Base-by-base conservation (phyloP, 64 coral and sea anemone genomes). In the Anthopleura sola region DNA sequence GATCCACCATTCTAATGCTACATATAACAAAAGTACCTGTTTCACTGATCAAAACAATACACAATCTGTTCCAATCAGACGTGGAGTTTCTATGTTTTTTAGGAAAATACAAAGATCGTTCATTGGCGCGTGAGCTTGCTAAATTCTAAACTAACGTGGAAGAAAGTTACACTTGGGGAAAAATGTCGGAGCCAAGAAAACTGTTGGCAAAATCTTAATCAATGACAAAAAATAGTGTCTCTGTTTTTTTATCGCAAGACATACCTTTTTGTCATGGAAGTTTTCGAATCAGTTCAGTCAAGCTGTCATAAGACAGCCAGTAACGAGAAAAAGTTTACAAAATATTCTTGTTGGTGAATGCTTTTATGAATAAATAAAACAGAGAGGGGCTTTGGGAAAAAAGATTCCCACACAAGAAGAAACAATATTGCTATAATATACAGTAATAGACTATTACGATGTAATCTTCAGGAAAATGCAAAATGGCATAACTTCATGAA, bases 291-390 rank as follows among this genome's bases (percentile, higher is more conserved):
- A 34, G 66, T 32, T 11, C 3, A 32, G 8, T 71, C n/a, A 14
- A 28, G n/a, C 13, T 14, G 10, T 32, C 13, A 71, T 28, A 12
- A 71, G 7, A 71, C 50, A 53, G n/a, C n/a, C 50, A 44, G 4
- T 44, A 44, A 44, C 50, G 13, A 53, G 16, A 11, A 71, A 71
- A 71, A 71, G 66, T 71, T 71, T 33, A 31, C 29, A 71, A 33
- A 71, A 71, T 28, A 71, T n/a, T 32, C 16, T 16, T 71, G 66
- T 34, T 33, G 23, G 66, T 71, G 66, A 34, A 71, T 32, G 66
- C 66, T 71, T 71, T 71, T 31, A 71, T 71, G 29, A 69, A 69
- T 69, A 69, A 71, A 71, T 71, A 71, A 71, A 71, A 71, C 66
- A 71, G 66, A 71, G 13, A 32, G 14, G 29, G 28, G 26, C 9